Evolutionary conservation across 2,113 vertebrate genomes (phyloP).

Genomic region (Passer montanus): DNA sequence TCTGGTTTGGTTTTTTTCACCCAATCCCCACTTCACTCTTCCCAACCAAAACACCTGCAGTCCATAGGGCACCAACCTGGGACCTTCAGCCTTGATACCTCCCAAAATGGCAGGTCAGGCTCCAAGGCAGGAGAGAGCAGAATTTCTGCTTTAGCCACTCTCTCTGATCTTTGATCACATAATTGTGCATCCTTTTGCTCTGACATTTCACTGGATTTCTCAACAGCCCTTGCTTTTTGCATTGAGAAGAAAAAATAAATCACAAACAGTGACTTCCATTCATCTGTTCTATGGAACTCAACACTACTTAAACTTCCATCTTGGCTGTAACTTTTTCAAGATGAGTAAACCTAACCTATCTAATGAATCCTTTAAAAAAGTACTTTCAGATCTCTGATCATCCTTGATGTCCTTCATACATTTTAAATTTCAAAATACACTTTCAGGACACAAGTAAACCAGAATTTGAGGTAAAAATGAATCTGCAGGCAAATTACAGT

Average conservation of each 20-base stretch:
- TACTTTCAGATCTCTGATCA: not conserved
- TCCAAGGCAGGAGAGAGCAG: not conserved
- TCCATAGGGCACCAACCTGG: accelerated
- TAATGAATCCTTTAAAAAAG: not conserved
- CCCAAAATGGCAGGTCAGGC: not conserved
- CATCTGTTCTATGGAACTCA: not conserved
- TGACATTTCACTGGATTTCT: not conserved
- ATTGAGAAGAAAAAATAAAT: not conserved
- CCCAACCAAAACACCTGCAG: not conserved
- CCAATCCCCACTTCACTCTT: accelerated
- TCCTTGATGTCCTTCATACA: not conserved
- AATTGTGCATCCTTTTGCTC: not conserved
- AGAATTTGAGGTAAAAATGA: not conserved
- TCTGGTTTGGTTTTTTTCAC: not conserved
- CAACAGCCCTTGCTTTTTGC: accelerated
- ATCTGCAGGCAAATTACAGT: not conserved
- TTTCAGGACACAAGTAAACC: not conserved
- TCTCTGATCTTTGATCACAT: not conserved
- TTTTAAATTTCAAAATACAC: not conserved
- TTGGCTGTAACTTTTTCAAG: not conserved
- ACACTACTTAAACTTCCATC: not conserved
- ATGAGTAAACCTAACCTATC: not conserved
- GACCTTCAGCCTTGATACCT: not conserved
- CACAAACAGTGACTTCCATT: accelerated
- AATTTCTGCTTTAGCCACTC: not conserved